These are phyloP conservation scores for Malaclemys terrapin DNA, from an alignment of 2,113 vertebrate species.

Conservation along the genomic window DNA sequence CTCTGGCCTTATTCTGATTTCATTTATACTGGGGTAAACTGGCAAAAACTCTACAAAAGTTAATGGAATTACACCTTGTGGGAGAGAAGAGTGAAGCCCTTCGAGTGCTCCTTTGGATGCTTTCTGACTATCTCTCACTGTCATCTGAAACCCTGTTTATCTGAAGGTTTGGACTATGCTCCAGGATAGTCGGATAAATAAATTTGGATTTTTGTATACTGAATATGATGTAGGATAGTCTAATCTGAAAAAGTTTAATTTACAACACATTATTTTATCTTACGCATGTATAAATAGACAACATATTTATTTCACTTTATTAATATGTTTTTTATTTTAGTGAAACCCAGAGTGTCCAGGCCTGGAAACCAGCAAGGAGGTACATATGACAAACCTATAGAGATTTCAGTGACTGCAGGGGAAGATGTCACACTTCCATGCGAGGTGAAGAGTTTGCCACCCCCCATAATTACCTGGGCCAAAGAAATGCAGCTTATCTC, in stretches of 20 bases:
- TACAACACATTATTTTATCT: background rate
- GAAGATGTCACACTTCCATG: conserved; percentile 91
- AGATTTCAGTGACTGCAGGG: conserved; percentile 87
- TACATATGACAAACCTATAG: conserved; percentile 71
- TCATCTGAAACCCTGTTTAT: background rate
- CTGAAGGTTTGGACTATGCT: background rate
- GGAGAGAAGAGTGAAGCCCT: background rate
- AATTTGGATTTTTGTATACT: background rate
- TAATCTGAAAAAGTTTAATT: background rate
- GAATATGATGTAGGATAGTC: background rate
- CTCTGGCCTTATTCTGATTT: background rate
- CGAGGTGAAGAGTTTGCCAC: conserved; percentile 92
- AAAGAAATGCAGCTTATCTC: conserved; percentile 94
- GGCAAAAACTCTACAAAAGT: background rate
- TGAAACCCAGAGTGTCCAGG: conserved; percentile 87
- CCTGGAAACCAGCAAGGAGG: conserved; percentile 69
- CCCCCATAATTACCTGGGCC: conserved; percentile 93
- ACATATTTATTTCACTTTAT: conserved; percentile 38
- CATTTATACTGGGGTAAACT: background rate
- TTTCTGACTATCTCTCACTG: background rate
- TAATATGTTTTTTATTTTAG: conserved; percentile 75
- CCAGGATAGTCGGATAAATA: background rate
- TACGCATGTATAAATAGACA: background rate
- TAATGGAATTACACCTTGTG: background rate
- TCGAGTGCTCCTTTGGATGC: background rate